Base-by-base conservation (phyloP, 2,113 vertebrate species). In the Xenus cinereus region DNA sequence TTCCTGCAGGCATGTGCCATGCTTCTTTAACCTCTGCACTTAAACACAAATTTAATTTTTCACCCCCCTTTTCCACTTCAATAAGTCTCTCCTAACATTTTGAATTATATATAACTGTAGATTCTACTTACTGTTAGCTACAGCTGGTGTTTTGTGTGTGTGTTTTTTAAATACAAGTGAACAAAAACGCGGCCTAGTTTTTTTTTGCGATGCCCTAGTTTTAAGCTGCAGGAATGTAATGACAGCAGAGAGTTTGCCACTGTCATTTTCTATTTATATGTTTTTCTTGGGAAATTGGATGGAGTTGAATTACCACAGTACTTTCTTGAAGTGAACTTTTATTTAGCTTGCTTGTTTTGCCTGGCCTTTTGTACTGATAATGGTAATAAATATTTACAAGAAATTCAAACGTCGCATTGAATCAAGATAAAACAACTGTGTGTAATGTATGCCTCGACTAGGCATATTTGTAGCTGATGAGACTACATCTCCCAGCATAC, bases 261-360 rank as follows among this genome's bases (percentile, higher is more conserved):
- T 90, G 83, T 96, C 79, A 68, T 92, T 92, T 95, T 83, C 90
- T 93, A 78, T 93, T 93, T 94, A 87, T 91, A 72, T 21, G 24
- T 60, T 84, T 95, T 96, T 78, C 51, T 56, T 51, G 64, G 73
- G 35, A 87, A 92, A 89, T 48, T 39, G 8, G 72, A 81, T 62
- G 53, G 56, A 89, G 43, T 89, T 33, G 60, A 78, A 87, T 96
- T 86, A 72, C 76, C 39, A 33, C 46, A 80, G 20, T 78, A 78
- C 83, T 91, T 95, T 96, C 59, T 81, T 56, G 26, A 67, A 81
- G 43, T n/a, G 48, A 64, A 75, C 51, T 93, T 90, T 39, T 59
- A 50, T 57, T 76, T 77, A 45, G 35, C 68, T 90, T 41, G n/a
- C n/a, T 80, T 14, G 32, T 62, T 88, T 75, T 84, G 12, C 48